A percentile compares a stretch with the other conserved stretches of the same genome.
phyloP scores from a whole-genome alignment of 2,113 vertebrate species.

The Epinephelus moara region DNA sequence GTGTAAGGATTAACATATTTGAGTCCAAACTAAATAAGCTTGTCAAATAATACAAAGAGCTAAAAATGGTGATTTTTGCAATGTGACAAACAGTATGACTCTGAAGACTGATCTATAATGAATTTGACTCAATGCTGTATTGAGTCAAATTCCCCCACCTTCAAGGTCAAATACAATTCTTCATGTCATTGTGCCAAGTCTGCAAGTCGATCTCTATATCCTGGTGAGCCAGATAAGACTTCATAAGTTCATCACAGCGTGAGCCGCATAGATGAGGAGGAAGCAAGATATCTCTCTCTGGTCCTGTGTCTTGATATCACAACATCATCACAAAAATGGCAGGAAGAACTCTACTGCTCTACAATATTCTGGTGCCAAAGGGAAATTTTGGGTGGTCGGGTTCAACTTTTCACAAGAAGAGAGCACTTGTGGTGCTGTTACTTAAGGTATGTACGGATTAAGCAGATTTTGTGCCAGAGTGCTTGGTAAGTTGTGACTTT shows the following conservation, averaged over 20 bases:
- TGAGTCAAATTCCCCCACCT: conserved; percentile 15
- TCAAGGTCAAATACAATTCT: conserved; percentile 58
- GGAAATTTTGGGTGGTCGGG: background rate
- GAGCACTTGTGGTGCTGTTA: background rate
- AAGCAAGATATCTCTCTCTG: conserved; percentile 39
- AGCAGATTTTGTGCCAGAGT: background rate
- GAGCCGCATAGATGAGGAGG: conserved; percentile 36
- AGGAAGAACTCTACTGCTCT: conserved; percentile 8
- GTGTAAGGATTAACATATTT: conserved; percentile 22
- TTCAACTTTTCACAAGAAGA: background rate
- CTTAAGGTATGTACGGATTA: conserved; percentile 5
- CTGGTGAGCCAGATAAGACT: conserved; percentile 54
- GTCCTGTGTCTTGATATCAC: conserved; percentile 42
- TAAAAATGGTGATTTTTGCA: conserved; percentile 1
- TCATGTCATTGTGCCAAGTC: conserved; percentile 7
- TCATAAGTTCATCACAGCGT: conserved; percentile 44
- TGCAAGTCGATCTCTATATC: conserved; percentile 48
- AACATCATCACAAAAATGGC: conserved; percentile 7
- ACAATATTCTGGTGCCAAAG: background rate
- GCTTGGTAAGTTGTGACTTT: background rate
- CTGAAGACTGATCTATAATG: conserved; percentile 13
- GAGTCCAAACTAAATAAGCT: background rate
- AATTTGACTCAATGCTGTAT: conserved; percentile 24
- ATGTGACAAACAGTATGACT: background rate
- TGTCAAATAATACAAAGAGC: background rate